Evolutionary conservation across 2,888 invertebrate genomes (phyloP).

Genomic region (Raillietiella orientalis): DNA sequence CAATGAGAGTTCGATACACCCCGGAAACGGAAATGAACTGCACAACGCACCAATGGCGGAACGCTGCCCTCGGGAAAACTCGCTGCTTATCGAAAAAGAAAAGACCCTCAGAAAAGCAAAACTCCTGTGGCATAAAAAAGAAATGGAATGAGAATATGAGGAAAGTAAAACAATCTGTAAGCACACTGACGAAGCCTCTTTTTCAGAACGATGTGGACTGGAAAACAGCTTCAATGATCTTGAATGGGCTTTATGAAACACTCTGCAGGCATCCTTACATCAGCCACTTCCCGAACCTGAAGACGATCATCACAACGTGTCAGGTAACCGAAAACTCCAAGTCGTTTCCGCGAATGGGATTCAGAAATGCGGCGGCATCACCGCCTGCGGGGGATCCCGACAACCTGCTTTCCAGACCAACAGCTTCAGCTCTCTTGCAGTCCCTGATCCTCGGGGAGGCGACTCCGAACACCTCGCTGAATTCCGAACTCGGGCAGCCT

Average conservation of each 20-base stretch:
- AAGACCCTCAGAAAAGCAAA: too few species aligned
- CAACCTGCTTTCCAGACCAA: too few species aligned
- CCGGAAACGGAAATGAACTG: too few species aligned
- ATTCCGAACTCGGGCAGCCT: neutral
- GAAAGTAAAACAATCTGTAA: neutral
- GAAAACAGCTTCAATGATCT: slow-evolving; percentile 74
- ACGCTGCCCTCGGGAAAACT: too few species aligned
- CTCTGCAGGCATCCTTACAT: slow-evolving; percentile 76
- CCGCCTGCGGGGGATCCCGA: neutral
- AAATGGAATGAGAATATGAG: too few species aligned
- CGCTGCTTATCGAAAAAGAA: too few species aligned
- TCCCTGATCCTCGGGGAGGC: slow-evolving; percentile 44
- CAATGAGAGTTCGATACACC: too few species aligned
- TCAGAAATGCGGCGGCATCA: neutral
- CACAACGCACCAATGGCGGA: too few species aligned
- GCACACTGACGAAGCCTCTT: neutral
- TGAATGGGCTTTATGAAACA: slow-evolving; percentile 83
- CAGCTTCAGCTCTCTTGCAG: slow-evolving; percentile 14
- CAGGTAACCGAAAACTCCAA: slow-evolving; percentile 27
- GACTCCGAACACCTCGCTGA: slow-evolving; percentile 10
- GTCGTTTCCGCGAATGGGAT: neutral
- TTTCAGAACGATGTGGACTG: slow-evolving; percentile 67
- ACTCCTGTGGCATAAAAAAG: too few species aligned
- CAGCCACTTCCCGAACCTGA: slow-evolving; percentile 71
- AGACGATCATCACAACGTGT: slow-evolving; percentile 47